Evolutionary conservation across 2,888 invertebrate species (phyloP).

Genomic region (Chloroclysta siterata): DNA sequence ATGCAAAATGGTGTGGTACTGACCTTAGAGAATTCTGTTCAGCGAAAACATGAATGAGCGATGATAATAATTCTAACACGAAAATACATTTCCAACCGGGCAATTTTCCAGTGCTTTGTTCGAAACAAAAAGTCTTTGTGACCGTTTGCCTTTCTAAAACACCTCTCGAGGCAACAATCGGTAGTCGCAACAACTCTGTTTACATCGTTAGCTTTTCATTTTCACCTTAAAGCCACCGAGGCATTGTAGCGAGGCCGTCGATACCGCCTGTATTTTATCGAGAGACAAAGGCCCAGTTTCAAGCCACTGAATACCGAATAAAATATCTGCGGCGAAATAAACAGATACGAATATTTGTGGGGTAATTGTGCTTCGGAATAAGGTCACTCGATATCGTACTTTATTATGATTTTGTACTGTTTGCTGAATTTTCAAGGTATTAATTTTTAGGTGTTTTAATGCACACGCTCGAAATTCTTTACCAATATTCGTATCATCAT

Average conservation of each 20-base stretch:
- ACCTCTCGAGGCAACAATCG: constrained; percentile 29
- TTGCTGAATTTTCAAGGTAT: constrained; percentile 13
- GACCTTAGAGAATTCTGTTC: neutral
- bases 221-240: constrained; percentile 49
- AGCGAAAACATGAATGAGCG: neutral
- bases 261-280: constrained; percentile 50
- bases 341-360: constrained; percentile 42
- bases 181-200: constrained; percentile 43
- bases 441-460: neutral
- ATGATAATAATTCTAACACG: constrained; percentile 12
- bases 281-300: constrained; percentile 50
- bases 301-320: constrained; percentile 46
- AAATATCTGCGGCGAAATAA: constrained; percentile 45
- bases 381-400: constrained; percentile 41
- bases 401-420: constrained; percentile 26
- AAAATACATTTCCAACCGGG: constrained; percentile 15
- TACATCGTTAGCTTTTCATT: constrained; percentile 62
- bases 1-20: neutral
- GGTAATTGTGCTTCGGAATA: constrained; percentile 39
- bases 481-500: too few species aligned
- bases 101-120: constrained; percentile 25
- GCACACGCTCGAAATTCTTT: too few species aligned
- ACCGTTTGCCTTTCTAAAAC: constrained; percentile 30
- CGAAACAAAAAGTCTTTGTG: constrained; percentile 30
- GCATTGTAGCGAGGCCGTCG: constrained; percentile 29